Base-by-base conservation (phyloP, 2,888 invertebrate species). In the Mesorhabditis spiculigera region DNA sequence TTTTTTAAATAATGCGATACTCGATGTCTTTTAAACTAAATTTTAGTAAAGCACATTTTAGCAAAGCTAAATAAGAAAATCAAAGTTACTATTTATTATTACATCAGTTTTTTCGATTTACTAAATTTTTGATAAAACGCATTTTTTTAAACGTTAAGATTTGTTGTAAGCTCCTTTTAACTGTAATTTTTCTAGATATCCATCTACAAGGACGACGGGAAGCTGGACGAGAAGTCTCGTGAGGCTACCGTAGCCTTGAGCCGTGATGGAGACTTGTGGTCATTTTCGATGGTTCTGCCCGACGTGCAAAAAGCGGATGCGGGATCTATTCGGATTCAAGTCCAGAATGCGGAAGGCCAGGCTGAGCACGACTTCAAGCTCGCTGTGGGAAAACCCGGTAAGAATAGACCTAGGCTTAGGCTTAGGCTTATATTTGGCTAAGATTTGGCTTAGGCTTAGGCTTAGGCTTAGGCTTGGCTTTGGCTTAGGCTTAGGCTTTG, bases 191-290 rank as follows among this genome's bases (percentile, higher is more conserved):
- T 66, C 4, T n/a, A 69, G 69, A 69, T 69, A 43, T 69, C 69
- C 0, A 66, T 69, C 61, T 69, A 69, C 63, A 63, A 66, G 44
- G 65, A 69, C 63, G 50, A 69, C 41, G 69, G 66, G 44, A 65
- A 65, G 16, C 50, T 69, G 69, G 28, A 28, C 28, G 43, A 63
- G 8, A 44, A 69, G 42, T 62, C 58, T 41, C 65, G 66, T 16
- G 45, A 67, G 58, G 58, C n/a, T 10, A 50, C 58, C 8, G 8
- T 50, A 10, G 58, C 58, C 8, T 10, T 50, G 58, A 50, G 10
- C 2, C 58, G n/a, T 13, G 58, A 50, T 13, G 58, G 58, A 3
- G n/a, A 50, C n/a, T n/a, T 50, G 10, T 50, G n/a, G 10, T 50
- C 58, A 0, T 50, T 50, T 50, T 50, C 58, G 58, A 50, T 50